Conservation (phyloP, 2,797 vertebrate genomes). For the Tokudaia muenninki region DNA sequence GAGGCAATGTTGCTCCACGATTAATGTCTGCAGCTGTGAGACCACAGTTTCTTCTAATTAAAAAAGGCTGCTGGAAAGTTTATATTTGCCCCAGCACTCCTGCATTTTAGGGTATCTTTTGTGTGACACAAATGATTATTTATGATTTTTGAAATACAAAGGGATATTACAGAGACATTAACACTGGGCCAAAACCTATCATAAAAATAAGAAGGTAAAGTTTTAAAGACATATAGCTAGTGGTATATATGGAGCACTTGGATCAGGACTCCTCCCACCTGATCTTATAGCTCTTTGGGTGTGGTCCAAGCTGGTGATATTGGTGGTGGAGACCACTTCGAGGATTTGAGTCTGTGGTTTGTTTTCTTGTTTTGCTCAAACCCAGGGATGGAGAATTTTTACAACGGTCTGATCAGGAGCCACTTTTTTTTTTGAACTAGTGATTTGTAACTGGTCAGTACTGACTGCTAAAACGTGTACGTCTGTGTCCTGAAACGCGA, state of each 20-base stretch:
- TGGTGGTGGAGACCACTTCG: not conserved
- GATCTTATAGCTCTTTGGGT: not conserved
- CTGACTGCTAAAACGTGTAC: not conserved
- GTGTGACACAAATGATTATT: slow-evolving; percentile 31
- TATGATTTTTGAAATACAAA: slow-evolving; percentile 57
- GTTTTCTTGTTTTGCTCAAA: not conserved
- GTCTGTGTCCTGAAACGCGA: not conserved
- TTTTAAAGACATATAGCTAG: not conserved
- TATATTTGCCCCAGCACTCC: not conserved
- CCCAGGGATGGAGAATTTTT: not conserved
- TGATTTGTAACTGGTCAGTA: not conserved
- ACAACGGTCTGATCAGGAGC: not conserved
- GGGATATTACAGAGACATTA: slow-evolving; percentile 14
- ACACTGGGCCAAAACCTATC: not conserved
- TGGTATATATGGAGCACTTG: not conserved
- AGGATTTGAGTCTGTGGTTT: not conserved
- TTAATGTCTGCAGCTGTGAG: not conserved
- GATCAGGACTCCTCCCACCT: not conserved
- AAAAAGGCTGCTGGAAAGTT: not conserved
- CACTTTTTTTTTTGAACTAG: slow-evolving; percentile 56
- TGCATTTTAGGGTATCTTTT: slow-evolving; percentile 41
- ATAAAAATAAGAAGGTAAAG: slow-evolving; percentile 10
- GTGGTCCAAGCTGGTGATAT: not conserved
- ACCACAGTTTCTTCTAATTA: not conserved
- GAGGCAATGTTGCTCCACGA: not conserved